phyloP scores from a whole-genome alignment of 1,140 invertebrate species.

The Tetramorium alpestre region DNA sequence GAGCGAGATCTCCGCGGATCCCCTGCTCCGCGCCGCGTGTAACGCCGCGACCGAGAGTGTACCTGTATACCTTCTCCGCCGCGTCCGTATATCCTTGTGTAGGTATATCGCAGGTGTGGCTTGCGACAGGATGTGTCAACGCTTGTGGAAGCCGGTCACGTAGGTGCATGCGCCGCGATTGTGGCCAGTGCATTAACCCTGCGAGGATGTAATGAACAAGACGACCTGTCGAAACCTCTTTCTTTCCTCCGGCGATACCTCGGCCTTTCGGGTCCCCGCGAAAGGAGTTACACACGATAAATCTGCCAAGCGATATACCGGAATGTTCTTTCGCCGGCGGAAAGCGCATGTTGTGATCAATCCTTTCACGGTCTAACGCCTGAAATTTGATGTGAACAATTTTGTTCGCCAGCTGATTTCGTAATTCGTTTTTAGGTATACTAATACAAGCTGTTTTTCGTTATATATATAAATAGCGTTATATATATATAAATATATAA shows the following conservation, averaged over 20 bases:
- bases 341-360: constrained; percentile 1
- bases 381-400: background rate
- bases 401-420: background rate
- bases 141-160: constrained; percentile 77
- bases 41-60: background rate
- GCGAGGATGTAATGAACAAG: constrained; percentile 70
- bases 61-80: constrained; percentile 8
- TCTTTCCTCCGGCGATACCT: constrained; percentile 61
- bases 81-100: constrained; percentile 18
- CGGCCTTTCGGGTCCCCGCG: constrained; percentile 42
- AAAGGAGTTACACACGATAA: constrained; percentile 34
- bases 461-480: background rate
- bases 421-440: background rate
- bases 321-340: constrained; percentile 16
- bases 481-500: no score
- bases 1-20: constrained; percentile 45
- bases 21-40: background rate
- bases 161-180: constrained; percentile 74
- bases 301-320: constrained; percentile 15
- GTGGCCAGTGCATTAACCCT: constrained; percentile 73
- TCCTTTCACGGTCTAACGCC: background rate
- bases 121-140: constrained; percentile 78
- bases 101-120: constrained; percentile 72
- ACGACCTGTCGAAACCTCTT: constrained; percentile 73
- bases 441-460: background rate